Base-by-base conservation (phyloP, 1,140 invertebrate species). In the Zaprionus africanus region DNA sequence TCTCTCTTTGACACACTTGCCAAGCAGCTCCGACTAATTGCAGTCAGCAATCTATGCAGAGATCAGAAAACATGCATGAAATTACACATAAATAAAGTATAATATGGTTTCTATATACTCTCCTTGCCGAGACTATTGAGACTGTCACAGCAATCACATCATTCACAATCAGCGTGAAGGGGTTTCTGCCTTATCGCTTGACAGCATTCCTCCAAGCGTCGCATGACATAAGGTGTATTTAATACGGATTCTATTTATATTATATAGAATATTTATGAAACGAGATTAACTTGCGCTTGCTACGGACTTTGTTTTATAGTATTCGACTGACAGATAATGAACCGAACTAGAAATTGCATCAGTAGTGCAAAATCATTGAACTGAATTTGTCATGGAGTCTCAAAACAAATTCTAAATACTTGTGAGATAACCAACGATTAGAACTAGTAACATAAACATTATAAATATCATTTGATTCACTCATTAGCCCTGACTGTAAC, bases 111-210 rank as follows among this genome's bases (percentile, higher is more conserved):
- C 22, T 54, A 58, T 57, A 53, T 54, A 46, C n/a, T 46, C 41
- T 46, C 7, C 41, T n/a, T 46, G 41, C 5, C n/a, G 13, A 43
- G n/a, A 1, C 22, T 41, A 6, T 53, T 53, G 36, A 53, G 57
- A 51, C 1, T 26, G 28, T 62, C 51, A 71, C 59, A 41, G 11
- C 19, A 24, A 53, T 76, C 63, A 46, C 75, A 81, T 78, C 82
- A 86, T 77, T 86, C 75, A 67, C 67, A 83, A 56, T 65, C 49
- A 72, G 58, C 70, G 57, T 81, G 78, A 72, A 81, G 64, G 56
- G 46, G 60, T 46, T 31, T 38, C 62, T 70, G 34, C 56, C 74
- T 85, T 88, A 87, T 87, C 84, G 84, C 73, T 79, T 79, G 11
- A 24, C 9, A 46, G 15, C 26, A 28, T 43, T 63, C 24, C 59